Percentiles rank a stretch among this genome's conserved stretches.
Evolutionary conservation across 2,113 vertebrate genomes (phyloP).

Genomic region (Heterochromis multidens): DNA sequence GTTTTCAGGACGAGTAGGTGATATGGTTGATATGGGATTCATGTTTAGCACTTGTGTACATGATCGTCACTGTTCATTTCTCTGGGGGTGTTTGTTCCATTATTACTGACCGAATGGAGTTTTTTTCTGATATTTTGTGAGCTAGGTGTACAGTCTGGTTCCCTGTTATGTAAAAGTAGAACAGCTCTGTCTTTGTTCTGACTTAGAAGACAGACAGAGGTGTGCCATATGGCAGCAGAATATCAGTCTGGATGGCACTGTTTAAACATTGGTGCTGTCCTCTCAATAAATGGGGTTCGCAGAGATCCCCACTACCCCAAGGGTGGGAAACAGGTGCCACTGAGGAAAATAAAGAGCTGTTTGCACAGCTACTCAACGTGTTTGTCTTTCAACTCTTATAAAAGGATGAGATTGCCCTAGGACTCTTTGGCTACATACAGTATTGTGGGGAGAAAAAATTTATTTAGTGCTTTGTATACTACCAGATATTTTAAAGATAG

Average conservation of each 20-base stretch:
- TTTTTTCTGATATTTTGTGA: background rate
- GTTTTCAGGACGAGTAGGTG: slow-evolving; percentile 42
- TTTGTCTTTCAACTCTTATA: slow-evolving; percentile 26
- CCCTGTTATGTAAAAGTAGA: background rate
- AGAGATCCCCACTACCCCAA: slow-evolving; percentile 29
- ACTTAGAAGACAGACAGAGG: slow-evolving; percentile 32
- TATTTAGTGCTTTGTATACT: background rate
- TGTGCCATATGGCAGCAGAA: slow-evolving; percentile 66
- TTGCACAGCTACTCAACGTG: slow-evolving; percentile 47
- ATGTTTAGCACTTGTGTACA: slow-evolving; percentile 21
- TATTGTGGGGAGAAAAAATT: background rate
- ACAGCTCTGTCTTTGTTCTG: slow-evolving; percentile 25
- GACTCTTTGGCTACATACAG: background rate
- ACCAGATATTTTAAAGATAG: background rate
- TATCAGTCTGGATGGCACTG: slow-evolving; percentile 56
- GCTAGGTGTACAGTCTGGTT: background rate
- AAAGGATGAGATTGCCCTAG: slow-evolving; percentile 22
- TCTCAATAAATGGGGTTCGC: slow-evolving; percentile 43
- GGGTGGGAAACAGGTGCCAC: slow-evolving; percentile 49
- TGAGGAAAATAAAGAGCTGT: slow-evolving; percentile 44
- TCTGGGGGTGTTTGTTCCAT: background rate
- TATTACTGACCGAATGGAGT: background rate
- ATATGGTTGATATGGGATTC: background rate
- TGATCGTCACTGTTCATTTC: slow-evolving; percentile 10
- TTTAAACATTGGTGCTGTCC: slow-evolving; percentile 43